phyloP scores from a whole-genome alignment of 35 echinoderm and acorn worm species.

The Ophiothrix spiculata region DNA sequence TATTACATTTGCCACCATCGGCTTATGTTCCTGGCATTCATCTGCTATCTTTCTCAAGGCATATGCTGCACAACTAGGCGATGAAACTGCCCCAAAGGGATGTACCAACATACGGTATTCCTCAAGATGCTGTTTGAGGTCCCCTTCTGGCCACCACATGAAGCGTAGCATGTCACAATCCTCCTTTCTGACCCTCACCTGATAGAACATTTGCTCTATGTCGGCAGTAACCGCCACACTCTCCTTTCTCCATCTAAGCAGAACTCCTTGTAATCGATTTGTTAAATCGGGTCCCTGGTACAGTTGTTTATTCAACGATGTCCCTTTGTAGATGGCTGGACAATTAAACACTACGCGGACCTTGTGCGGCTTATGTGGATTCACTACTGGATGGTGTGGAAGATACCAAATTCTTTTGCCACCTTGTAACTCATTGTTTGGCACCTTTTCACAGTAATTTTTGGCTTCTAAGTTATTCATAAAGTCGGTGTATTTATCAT shows the following conservation, averaged over 20 bases:
- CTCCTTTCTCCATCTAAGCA: slow-evolving; percentile 18
- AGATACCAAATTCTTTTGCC: slow-evolving; percentile 39
- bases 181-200: background rate
- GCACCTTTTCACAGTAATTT: slow-evolving; percentile 41
- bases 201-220: slow-evolving; percentile 54
- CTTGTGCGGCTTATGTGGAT: slow-evolving; percentile 44
- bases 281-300: background rate
- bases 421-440: background rate
- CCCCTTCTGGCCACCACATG: slow-evolving; percentile 40
- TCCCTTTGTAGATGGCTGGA: slow-evolving; percentile 33
- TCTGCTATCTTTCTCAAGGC: slow-evolving; percentile 35
- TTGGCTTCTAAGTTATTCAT: slow-evolving; percentile 41
- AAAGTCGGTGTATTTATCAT: slow-evolving; percentile 30
- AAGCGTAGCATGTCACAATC: slow-evolving; percentile 30
- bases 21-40: background rate
- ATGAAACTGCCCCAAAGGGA: slow-evolving; percentile 42
- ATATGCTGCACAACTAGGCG: slow-evolving; percentile 56
- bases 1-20: background rate
- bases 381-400: slow-evolving; percentile 56
- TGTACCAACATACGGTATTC: slow-evolving; percentile 60
- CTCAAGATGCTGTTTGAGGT: slow-evolving; percentile 21
- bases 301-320: slow-evolving; percentile 43
- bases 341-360: slow-evolving; percentile 23
- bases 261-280: background rate
- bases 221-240: slow-evolving; percentile 40